phyloP scores from a whole-genome alignment of 2,797 vertebrate genomes.

The Onychomys arenicola region DNA sequence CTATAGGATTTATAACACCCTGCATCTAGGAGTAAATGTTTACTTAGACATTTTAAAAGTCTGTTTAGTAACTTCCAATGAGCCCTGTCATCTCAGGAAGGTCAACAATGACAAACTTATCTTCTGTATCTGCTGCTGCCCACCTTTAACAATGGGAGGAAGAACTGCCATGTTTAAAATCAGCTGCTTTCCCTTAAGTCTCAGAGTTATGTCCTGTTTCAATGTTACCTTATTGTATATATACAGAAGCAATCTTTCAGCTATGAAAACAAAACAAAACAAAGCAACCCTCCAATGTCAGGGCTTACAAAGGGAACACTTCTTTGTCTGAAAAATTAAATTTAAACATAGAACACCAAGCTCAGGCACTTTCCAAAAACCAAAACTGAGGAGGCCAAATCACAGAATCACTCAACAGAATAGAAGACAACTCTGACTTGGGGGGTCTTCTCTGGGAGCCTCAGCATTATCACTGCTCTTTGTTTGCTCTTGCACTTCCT shows the following conservation, averaged over 20 bases:
- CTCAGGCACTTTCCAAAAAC: conserved; percentile 96
- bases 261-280: conserved; percentile 74
- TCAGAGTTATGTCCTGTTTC: conserved; percentile 83
- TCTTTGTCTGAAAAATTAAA: conserved; percentile 86
- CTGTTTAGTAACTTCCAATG: conserved; percentile 70
- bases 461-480: conserved; percentile 90
- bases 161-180: conserved; percentile 81
- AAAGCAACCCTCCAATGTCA: conserved; percentile 72
- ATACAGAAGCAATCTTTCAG: conserved; percentile 85
- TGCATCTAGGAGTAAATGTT: conserved; percentile 76
- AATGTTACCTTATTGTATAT: conserved; percentile 84
- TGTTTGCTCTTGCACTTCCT: conserved; percentile 89
- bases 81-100: conserved; percentile 78
- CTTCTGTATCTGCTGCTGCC: conserved; percentile 81
- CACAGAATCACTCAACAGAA: conserved; percentile 92
- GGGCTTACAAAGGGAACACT: conserved; percentile 88
- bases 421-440: conserved; percentile 92
- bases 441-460: conserved; percentile 89
- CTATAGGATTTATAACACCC: conserved; percentile 80
- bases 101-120: conserved; percentile 75
- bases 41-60: conserved; percentile 75
- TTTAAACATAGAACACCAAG: conserved; percentile 90
- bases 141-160: conserved; percentile 83
- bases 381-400: conserved; percentile 86
- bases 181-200: conserved; percentile 83